A percentile compares a stretch with the other conserved stretches of the same genome.
phyloP scores from a whole-genome alignment of 2,113 vertebrate genomes.

The rat (Rattus norvegicus) region DNA sequence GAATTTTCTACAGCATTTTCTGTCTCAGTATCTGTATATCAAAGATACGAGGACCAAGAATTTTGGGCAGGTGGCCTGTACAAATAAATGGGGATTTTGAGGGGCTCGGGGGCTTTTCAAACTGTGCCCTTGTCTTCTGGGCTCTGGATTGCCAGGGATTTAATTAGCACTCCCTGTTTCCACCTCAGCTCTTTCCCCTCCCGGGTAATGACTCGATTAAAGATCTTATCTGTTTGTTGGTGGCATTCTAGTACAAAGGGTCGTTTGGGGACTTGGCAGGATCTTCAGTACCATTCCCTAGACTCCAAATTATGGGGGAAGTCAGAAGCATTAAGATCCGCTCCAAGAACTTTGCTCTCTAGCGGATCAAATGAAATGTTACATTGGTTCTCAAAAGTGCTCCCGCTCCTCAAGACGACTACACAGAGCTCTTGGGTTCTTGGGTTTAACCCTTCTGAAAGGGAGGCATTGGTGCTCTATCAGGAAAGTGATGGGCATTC shows the following conservation, averaged over 20 bases:
- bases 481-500: background rate
- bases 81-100: background rate
- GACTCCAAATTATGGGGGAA: constrained; percentile 6
- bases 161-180: constrained; percentile 56
- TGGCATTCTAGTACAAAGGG: constrained; percentile 81
- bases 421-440: background rate
- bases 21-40: background rate
- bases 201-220: constrained; percentile 82
- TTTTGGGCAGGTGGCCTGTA: background rate
- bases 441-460: background rate
- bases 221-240: constrained; percentile 82
- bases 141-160: constrained; percentile 16
- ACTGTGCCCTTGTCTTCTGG: background rate
- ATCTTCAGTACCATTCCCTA: constrained; percentile 51
- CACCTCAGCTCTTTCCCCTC: constrained; percentile 64
- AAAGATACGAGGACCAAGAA: background rate
- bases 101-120: constrained; percentile 12
- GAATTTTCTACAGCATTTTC: background rate
- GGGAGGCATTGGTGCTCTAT: background rate
- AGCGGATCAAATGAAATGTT: background rate
- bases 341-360: constrained; percentile 20
- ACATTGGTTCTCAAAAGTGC: background rate
- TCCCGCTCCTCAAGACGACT: background rate
- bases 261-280: constrained; percentile 69
- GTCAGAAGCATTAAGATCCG: constrained; percentile 14